phyloP scores from a whole-genome alignment of 2,888 invertebrate species.

The Cephus pulcher region DNA sequence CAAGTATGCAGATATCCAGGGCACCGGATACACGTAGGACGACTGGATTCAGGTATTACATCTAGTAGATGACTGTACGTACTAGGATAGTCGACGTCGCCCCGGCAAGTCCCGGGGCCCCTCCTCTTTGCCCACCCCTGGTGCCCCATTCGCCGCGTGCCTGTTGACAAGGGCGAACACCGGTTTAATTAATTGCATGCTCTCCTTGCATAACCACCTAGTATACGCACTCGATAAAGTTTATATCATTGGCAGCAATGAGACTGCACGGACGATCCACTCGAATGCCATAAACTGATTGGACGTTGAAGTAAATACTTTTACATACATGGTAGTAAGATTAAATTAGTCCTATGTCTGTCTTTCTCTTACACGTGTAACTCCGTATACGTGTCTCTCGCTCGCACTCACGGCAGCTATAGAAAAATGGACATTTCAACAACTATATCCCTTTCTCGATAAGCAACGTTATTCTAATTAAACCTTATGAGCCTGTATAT shows the following conservation, averaged over 20 bases:
- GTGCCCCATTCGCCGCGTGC: constrained; percentile 34
- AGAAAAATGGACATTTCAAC: background rate
- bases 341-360: too few relatives aligned
- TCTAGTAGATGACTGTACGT: constrained; percentile 51
- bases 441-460: background rate
- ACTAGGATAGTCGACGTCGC: constrained; percentile 39
- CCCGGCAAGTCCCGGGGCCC: constrained; percentile 50
- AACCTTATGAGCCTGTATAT: background rate
- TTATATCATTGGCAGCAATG: background rate
- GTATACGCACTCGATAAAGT: background rate
- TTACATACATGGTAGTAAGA: background rate
- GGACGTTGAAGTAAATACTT: background rate
- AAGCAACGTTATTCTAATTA: background rate
- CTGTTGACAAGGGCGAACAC: constrained; percentile 51
- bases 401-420: background rate
- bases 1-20: constrained; percentile 40
- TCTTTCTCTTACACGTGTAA: background rate
- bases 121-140: constrained; percentile 32
- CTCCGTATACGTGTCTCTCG: background rate
- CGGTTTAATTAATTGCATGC: constrained; percentile 55
- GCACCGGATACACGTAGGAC: constrained; percentile 44
- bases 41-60: constrained; percentile 61
- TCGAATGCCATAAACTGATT: background rate
- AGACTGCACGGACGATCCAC: background rate
- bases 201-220: background rate